Evolutionary conservation across 2,113 vertebrate species (phyloP), one percentile per base, ranked within the genome.

Genomic region (Arenaria interpres): DNA sequence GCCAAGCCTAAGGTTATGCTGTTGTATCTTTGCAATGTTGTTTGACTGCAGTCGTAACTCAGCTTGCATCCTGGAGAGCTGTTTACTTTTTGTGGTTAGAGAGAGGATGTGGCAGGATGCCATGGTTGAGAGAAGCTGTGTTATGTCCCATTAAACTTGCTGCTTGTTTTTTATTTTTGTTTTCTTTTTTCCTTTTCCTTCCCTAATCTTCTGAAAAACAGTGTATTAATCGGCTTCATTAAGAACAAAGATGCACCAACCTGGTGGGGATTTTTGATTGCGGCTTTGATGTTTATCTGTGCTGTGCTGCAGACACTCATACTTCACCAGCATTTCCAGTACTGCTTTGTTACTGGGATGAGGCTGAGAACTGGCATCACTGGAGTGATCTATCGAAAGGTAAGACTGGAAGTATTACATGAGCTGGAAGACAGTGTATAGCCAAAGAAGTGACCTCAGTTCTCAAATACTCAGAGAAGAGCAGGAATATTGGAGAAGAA

Each of bases 301-400:
- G 98, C 99, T 35, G 39, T 99, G 76, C 85, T 98, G 71, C 99
- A 99, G 97, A 99, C 99, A 0, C 96, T 99, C 83, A 92, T 99
- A 79, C 97, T 99, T 60, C 99, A 99, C 86, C 99, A 99, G 81
- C 98, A 99, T 93, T 99, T 98, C 96, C 99, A 99, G 63, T 98
- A 98, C 96, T 98, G 99, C 89, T 98, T 99, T 63, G 97, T 99
- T 88, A 99, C 98, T 2, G 99, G 98, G 56, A 98, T 99, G 99
- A 98, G 99, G 62, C 91, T 99, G 32, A 99, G 99, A 56, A 98
- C 99, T 2, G 99, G 98, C 5, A 97, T 99, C 96, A 98, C 98
- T 6, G 99, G 99, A 15, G 93, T 99, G 30, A 98, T 99, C 85
- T 99, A 99, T 96, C 98, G 99, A 85, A 99, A 99, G 99, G 99